Evolutionary conservation across 2,888 invertebrate genomes (phyloP), one percentile per base, ranked within the genome.

Genomic region (Lapara coniferarum): DNA sequence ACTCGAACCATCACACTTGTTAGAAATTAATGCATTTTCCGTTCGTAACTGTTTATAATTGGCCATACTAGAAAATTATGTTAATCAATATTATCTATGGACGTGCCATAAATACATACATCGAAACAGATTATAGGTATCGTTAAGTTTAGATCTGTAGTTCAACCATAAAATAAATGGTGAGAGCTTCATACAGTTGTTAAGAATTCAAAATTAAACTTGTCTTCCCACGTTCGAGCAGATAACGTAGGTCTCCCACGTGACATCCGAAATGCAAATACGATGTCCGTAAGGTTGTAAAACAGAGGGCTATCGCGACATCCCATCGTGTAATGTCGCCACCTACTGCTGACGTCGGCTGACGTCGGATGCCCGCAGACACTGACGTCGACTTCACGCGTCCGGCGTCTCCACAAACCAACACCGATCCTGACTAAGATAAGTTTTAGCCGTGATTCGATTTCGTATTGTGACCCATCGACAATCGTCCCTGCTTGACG

Each of bases 381-480:
- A 12, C 46, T 63, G 63, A 49, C 63, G 46, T 63, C 19, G 46
- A 16, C 13, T 46, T 63, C 49, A 37, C 46, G 78, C 79, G 78
- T 77, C 75, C 49, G 66, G 19, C 66, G 46, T 44, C 19, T 30
- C 19, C 46, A n/a, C 19, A 19, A 67, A 25, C 74, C 81, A 81
- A 87, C 89, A 87, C 88, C 85, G 92, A 92, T 91, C 83, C 86
- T 86, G 85, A 80, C 77, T 82, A 77, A 85, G 92, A 93, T 92
- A 89, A 84, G 76, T 79, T 79, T 80, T 77, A 77, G 78, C 84
- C 76, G 83, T 82, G 63, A 86, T 85, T 83, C 84, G 81, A 82
- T 83, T 84, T 82, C 78, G 79, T 83, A 85, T 88, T 85, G 85
- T 83, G 81, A 83, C 82, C 84, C 80, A 81, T 85, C 82, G 81